phyloP scores from a whole-genome alignment of 2,797 vertebrate genomes.

The Notolabrus celidotus region DNA sequence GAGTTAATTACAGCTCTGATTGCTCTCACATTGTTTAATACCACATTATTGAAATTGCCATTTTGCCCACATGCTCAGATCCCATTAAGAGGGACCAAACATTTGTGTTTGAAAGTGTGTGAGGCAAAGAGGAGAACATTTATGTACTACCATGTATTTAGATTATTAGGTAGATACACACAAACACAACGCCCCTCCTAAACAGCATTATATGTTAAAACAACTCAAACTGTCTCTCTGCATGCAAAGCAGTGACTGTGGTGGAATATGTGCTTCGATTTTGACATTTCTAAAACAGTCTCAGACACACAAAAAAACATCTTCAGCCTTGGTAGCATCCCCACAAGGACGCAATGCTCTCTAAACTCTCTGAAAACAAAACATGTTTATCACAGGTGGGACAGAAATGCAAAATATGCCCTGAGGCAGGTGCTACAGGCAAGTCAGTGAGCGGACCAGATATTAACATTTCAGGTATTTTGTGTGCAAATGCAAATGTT shows the following conservation, averaged over 20 bases:
- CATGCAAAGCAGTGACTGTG: neutral
- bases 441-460: neutral
- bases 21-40: slow-evolving; percentile 36
- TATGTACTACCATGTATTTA: slow-evolving; percentile 5
- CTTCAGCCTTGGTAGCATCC: neutral
- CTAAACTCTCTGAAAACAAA: neutral
- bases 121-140: slow-evolving; percentile 13
- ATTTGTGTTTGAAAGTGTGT: slow-evolving; percentile 20
- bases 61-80: slow-evolving; percentile 32
- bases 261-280: neutral
- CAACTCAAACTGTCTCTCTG: neutral
- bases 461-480: neutral
- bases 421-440: neutral
- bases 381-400: neutral
- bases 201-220: slow-evolving; percentile 2
- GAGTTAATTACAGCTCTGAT: slow-evolving; percentile 52
- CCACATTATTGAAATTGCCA: slow-evolving; percentile 43
- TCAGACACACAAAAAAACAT: neutral
- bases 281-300: neutral
- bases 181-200: neutral
- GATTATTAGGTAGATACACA: neutral
- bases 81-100: slow-evolving; percentile 18
- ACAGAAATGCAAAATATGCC: neutral
- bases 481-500: neutral
- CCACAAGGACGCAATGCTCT: neutral